Evolutionary conservation across 2,113 vertebrate genomes (phyloP), one percentile per base, ranked within the genome.

Genomic region (Zootoca vivipara): DNA sequence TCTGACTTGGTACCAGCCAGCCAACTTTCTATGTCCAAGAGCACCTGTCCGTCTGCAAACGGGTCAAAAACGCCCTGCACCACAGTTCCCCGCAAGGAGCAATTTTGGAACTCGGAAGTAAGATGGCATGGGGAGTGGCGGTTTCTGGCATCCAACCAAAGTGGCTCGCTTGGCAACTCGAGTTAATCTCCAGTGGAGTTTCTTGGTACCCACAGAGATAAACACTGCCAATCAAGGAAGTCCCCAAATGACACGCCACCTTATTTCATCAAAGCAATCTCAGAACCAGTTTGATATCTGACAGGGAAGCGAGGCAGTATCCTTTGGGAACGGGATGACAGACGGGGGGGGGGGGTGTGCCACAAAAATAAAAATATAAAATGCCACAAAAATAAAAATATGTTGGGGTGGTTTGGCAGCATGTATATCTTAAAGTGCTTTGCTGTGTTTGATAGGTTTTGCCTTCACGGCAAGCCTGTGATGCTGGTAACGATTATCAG

Each of bases 221-320:
- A 93, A 91, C 1, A 35, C 89, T 90, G 90, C 93, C 95, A 95
- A 96, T 96, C 94, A 94, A 93, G 91, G 0, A 1, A 91, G 88
- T 92, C 95, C 18, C 90, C 94, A 93, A 95, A 96, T 94, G 93
- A 90, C 94, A 94, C 91, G n/a, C 95, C 92, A 92, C 94, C 96
- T 95, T 95, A 90, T 91, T 87, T 95, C 94, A 94, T 96, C 95
- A 96, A 92, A 96, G 96, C 95, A 96, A 96, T 96, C 96, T 96
- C 95, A 95, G 94, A 97, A 96, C 96, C 96, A 96, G 93, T 97
- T 96, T 96, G 95, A 95, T 94, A 93, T 96, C 94, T 96, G 95
- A 94, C 93, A 93, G 95, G 92, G 93, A 95, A 95, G 90, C 85
- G 87, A 90, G 73, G 30, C 83, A 46, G 15, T 3, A 89, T 74